Evolutionary conservation across 1,140 invertebrate species (phyloP), one percentile per base, ranked within the genome.

Genomic region (Nylanderia fulva): DNA sequence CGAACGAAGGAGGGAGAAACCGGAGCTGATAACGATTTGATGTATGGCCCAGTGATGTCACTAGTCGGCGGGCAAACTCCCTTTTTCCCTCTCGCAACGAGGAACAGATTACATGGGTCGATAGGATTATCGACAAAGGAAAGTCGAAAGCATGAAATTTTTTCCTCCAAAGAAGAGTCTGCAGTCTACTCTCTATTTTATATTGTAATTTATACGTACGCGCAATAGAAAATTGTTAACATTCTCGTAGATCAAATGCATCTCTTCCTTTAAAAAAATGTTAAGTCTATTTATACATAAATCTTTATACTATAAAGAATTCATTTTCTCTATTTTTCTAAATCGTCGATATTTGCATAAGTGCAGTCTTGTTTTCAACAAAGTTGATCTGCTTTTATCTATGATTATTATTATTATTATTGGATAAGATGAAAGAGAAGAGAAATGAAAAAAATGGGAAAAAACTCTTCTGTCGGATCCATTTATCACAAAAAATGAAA

Each of bases 21-120:
- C 76, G 80, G 76, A 63, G 88, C 91, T 91, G 91, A 92, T 92
- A 92, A 92, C 91, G 91, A 86, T 91, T 92, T 92, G 91, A 92
- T 92, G 91, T 92, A 92, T 92, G 91, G 86, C 90, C 90, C 87
- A 91, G 89, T 92, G 91, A 92, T 91, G 91, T 92, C 91, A 91
- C 91, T 85, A 84, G 86, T 89, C 88, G 90, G 87, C 82, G 88
- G 86, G 86, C 84, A 39, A 86, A 84, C 84, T 88, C 75, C 33
- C 61, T 39, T 60, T 60, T 54, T 68, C 75, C 63, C 82, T 72
- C 45, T 61, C 42, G 60, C 84, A 82, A 82, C 88, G 82, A 85
- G 88, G 88, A 90, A 91, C 88, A 93, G 91, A 92, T 92, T 91
- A 91, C 86, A 90, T 82, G 90, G 91, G 92, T 93, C 91, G 92